phyloP scores from a whole-genome alignment of 2,113 vertebrate genomes.

The Bufo gargarizans region DNA sequence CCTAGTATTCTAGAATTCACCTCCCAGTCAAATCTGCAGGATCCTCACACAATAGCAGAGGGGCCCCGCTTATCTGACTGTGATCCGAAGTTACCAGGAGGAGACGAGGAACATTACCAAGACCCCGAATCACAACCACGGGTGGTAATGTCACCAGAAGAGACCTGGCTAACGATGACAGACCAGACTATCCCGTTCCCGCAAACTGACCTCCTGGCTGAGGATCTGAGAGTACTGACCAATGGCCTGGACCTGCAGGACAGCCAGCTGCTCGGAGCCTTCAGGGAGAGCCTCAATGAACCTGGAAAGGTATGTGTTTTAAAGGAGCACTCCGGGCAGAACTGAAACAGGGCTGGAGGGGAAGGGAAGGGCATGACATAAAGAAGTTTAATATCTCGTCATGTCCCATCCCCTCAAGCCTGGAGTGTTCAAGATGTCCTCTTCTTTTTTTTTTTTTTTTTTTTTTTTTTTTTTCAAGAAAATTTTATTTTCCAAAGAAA shows the following conservation, averaged over 20 bases:
- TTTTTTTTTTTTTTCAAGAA: too few relatives aligned
- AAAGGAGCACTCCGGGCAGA: not conserved
- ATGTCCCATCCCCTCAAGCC: too few relatives aligned
- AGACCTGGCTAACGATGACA: not conserved
- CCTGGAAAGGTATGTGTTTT: slow-evolving; percentile 59
- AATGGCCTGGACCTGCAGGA: slow-evolving; percentile 61
- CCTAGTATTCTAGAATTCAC: not conserved
- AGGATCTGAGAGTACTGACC: not conserved
- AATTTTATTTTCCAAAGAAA: too few relatives aligned
- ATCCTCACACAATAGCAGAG: not conserved
- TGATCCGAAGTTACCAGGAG: not conserved
- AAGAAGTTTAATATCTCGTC: too few relatives aligned
- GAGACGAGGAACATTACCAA: not conserved
- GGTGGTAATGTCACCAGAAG: not conserved
- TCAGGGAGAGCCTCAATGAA: slow-evolving; percentile 38
- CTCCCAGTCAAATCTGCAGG: not conserved
- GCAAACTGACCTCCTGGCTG: not conserved
- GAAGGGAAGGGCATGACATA: too few relatives aligned
- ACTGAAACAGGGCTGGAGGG: too few relatives aligned
- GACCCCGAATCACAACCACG: not conserved
- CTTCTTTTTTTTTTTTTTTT: too few relatives aligned
- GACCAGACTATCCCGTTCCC: not conserved
- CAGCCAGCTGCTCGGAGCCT: slow-evolving; percentile 58
- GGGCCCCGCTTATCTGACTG: not conserved
- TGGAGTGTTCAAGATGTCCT: too few relatives aligned